Percentiles rank a stretch among this genome's conserved stretches.
phyloP scores from a whole-genome alignment of 2,888 invertebrate species.

The Caprella mutica region DNA sequence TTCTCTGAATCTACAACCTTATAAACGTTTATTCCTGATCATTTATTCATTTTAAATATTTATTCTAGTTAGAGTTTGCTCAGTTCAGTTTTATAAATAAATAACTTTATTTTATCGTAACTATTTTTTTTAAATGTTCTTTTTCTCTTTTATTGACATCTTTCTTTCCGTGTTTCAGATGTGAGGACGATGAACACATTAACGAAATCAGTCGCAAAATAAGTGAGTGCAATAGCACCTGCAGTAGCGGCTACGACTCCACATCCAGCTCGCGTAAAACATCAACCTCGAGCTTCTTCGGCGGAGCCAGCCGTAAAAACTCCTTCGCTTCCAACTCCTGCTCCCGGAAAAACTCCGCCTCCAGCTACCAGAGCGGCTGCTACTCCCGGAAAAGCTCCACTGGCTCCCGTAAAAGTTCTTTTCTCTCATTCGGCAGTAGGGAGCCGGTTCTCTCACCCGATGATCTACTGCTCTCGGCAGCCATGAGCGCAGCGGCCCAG shows the following conservation, averaged over 20 bases:
- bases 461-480: slow-evolving; percentile 12
- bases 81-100: too few species aligned
- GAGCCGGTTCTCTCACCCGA: slow-evolving; percentile 16
- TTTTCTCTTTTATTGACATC: not conserved
- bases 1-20: too few species aligned
- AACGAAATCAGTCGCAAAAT: not conserved
- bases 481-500: slow-evolving; percentile 18
- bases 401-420: slow-evolving; percentile 18
- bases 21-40: too few species aligned
- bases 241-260: slow-evolving; percentile 15
- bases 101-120: too few species aligned
- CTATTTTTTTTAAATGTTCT: not conserved
- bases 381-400: slow-evolving; percentile 11
- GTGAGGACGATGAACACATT: slow-evolving; percentile 16
- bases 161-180: slow-evolving; percentile 12
- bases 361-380: slow-evolving; percentile 7
- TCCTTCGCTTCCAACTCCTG: slow-evolving; percentile 17
- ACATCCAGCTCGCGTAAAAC: slow-evolving; percentile 21
- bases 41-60: too few species aligned
- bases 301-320: slow-evolving; percentile 25
- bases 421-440: slow-evolving; percentile 14
- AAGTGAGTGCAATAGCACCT: not conserved
- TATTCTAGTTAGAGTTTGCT: too few species aligned
- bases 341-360: slow-evolving; percentile 18
- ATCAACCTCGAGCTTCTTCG: slow-evolving; percentile 23